A percentile compares a stretch with the other conserved stretches of the same genome.
phyloP scores from a whole-genome alignment of 1,140 invertebrate genomes.

The Apis mellifera region Amel_HAv3.1 CM009932.2:16064501-16065000 shows the following conservation, averaged over 20 bases:
- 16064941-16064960: background rate
- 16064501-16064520: background rate
- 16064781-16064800: background rate
- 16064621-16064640: background rate
- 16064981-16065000: background rate
- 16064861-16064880: background rate
- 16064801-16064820: background rate
- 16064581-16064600: background rate
- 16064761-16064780: slow-evolving; percentile 22
- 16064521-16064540: background rate
- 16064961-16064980: background rate
- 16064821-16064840: background rate
- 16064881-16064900: background rate
- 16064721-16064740: background rate
- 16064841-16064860: background rate
- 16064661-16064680: background rate
- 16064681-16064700: background rate
- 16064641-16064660: no score
- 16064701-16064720: background rate
- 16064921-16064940: background rate
- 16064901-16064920: background rate
- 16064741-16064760: background rate
- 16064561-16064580: background rate
- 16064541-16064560: background rate
- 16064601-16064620: background rate